Conservation (phyloP, 2,888 invertebrate species). For the Drosophila helvetica region DNA sequence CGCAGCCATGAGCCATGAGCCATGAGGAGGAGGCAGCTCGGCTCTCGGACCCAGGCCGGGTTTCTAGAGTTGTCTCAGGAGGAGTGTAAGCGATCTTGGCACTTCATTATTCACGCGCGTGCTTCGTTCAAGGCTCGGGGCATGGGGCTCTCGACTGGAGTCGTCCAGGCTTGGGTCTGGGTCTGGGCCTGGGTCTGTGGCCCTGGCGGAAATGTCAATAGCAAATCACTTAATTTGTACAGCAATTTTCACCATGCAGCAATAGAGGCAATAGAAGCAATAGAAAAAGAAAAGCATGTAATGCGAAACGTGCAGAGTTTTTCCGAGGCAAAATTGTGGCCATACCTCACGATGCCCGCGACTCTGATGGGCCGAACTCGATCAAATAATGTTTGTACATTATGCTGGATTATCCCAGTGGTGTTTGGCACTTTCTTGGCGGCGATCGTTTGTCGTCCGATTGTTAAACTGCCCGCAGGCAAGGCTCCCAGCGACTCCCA, state of each 20-base stretch:
- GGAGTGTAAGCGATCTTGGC: constrained; percentile 76
- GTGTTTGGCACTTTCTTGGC: constrained; percentile 15
- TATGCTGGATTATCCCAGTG: constrained; percentile 52
- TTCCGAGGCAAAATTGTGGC: constrained; percentile 55
- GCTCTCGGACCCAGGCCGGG: constrained; percentile 8
- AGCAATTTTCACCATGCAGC: constrained; percentile 68
- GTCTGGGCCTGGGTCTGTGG: neutral
- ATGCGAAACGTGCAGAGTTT: constrained; percentile 44
- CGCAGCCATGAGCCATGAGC: constrained; percentile 29
- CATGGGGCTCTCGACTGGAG: constrained; percentile 6
- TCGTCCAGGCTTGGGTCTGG: neutral
- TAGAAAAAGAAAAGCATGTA: constrained; percentile 48
- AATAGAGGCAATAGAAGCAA: constrained; percentile 1
- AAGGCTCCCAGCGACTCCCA: constrained; percentile 4
- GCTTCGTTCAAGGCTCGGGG: constrained; percentile 69
- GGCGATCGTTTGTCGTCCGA: constrained; percentile 36
- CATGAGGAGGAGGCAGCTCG: constrained; percentile 14
- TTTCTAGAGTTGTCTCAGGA: neutral
- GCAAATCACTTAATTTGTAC: constrained; percentile 81
- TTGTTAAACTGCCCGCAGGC: constrained; percentile 19
- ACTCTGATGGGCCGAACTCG: constrained; percentile 26
- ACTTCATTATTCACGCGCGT: constrained; percentile 80
- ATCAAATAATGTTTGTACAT: constrained; percentile 73
- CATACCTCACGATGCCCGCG: constrained; percentile 56
- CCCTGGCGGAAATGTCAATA: constrained; percentile 76